Evolutionary conservation across 2,888 invertebrate genomes (phyloP), one percentile per base, ranked within the genome.

Genomic region (Ophion obscuratus): DNA sequence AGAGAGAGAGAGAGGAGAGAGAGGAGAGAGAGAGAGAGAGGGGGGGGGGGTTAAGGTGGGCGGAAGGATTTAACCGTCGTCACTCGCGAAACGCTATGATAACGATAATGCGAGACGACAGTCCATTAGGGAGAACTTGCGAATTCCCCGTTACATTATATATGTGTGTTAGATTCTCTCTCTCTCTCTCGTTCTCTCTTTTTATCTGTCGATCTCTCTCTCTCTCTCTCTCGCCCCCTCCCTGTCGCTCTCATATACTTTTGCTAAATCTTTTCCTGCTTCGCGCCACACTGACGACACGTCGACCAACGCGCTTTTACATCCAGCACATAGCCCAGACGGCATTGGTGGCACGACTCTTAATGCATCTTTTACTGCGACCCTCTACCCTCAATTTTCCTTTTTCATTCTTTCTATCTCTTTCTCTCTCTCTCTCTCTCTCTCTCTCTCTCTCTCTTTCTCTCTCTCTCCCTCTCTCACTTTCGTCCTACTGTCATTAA

Each of bases 61-160:
- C 24, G 64, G 84, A 83, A 89, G 90, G 90, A 90, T 91, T 91
- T 89, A 89, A 90, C 88, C 88, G 89, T 90, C 90, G 91, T 91
- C 89, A 90, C 88, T 90, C 89, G 89, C 88, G 84, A 77, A 85
- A 89, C 87, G 89, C 89, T 90, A 89, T 90, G 91, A 90, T 91
- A 91, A 91, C 91, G 91, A 90, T 91, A 90, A 91, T 91, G 89
- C 90, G 89, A 89, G 81, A 87, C 90, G 90, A 91, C 90, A 91
- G 90, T 91, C 90, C 90, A 91, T 91, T 91, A 91, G 90, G 89
- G 85, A 86, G 83, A 81, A 67, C 83, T 79, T 73, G 80, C 73
- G 80, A 80, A 86, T 86, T 86, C 71, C 77, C 85, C 80, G 77
- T 86, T 83, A 80, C 79, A 77, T 83, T 61, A 67, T 67, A 40